phyloP scores from a whole-genome alignment of 2,797 vertebrate genomes.

The Gymnoscopelus braueri region DNA sequence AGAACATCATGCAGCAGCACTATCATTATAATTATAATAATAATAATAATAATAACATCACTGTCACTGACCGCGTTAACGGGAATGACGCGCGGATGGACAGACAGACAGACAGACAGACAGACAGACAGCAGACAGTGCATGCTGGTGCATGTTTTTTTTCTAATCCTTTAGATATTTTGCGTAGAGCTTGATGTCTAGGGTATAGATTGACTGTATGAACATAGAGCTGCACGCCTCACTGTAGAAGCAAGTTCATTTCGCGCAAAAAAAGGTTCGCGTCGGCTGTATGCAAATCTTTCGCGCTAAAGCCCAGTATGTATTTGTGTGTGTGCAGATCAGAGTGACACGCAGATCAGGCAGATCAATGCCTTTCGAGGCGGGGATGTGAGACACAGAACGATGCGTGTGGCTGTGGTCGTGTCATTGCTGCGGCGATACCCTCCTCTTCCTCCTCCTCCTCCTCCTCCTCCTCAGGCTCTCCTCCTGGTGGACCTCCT shows the following conservation, averaged over 20 bases:
- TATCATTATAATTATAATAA: too few species aligned
- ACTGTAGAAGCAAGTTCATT: too few species aligned
- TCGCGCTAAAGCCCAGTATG: not conserved
- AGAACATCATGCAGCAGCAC: too few species aligned
- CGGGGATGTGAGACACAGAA: slow-evolving; percentile 43
- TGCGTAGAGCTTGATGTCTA: slow-evolving; percentile 58
- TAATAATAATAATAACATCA: too few species aligned
- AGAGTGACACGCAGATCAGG: slow-evolving; percentile 28
- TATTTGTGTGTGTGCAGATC: slow-evolving; percentile 28
- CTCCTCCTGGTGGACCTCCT: too few species aligned
- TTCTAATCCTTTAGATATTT: slow-evolving; percentile 53
- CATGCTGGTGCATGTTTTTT: slow-evolving; percentile 10
- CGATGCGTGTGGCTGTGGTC: slow-evolving; percentile 67
- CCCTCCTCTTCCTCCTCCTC: slow-evolving; percentile 57
- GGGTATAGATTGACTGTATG: slow-evolving; percentile 46
- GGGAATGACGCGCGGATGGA: slow-evolving; percentile 40
- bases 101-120: too few species aligned
- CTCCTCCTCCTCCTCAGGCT: slow-evolving; percentile 1
- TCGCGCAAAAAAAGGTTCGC: not conserved
- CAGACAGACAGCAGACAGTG: too few species aligned
- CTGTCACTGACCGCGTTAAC: slow-evolving; percentile 34
- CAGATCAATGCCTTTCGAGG: slow-evolving; percentile 55
- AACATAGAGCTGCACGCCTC: slow-evolving; percentile 10
- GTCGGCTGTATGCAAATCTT: slow-evolving; percentile 42
- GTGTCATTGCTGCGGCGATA: slow-evolving; percentile 67